Evolutionary conservation across 1,140 invertebrate genomes (phyloP), one percentile per base, ranked within the genome.

Genomic region (Drosophila oshimai): DNA sequence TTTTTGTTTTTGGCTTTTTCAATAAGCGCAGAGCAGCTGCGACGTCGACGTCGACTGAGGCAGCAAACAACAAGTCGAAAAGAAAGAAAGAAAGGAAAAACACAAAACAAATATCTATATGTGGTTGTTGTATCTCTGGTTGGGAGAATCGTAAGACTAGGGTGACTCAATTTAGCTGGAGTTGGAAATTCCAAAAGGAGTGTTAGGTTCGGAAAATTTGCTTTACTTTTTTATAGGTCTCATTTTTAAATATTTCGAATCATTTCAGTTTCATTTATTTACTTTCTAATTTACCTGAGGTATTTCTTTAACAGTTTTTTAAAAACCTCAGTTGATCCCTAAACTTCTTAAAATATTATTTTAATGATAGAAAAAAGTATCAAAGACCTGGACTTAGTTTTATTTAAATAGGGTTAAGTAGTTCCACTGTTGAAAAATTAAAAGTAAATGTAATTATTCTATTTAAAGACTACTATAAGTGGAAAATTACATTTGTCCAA

Each of bases 61-160:
- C 51, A 61, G 61, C 33, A 46, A 64, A 65, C 61, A 64, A 65
- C 61, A 49, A 65, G 61, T 65, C 61, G 61, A 62, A 44, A 65
- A 65, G 61, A 65, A 65, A 65, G 61, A 65, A 20, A 44, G n/a
- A n/a, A n/a, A n/a, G n/a, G n/a, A n/a, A 65, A 64, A 65, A 65
- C 60, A 65, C 13, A 65, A 37, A 47, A 65, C 58, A 65, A 65
- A 49, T 64, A 50, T 64, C 26, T 65, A 36, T 50, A 18, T 65
- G 55, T 60, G 47, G 17, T 31, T 37, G 15, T 49, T 37, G 51
- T 44, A 31, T 31, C 39, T 31, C 39, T 54, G 33, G 51, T 34
- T 33, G 58, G 37, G 39, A 62, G 58, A 42, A 60, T 60, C 45
- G 34, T 49, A 29, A 4, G 29, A 45, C 9, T 42, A 65, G 61